Base-by-base conservation (phyloP, 2,113 vertebrate species). In the Erpornis zantholeuca region DNA sequence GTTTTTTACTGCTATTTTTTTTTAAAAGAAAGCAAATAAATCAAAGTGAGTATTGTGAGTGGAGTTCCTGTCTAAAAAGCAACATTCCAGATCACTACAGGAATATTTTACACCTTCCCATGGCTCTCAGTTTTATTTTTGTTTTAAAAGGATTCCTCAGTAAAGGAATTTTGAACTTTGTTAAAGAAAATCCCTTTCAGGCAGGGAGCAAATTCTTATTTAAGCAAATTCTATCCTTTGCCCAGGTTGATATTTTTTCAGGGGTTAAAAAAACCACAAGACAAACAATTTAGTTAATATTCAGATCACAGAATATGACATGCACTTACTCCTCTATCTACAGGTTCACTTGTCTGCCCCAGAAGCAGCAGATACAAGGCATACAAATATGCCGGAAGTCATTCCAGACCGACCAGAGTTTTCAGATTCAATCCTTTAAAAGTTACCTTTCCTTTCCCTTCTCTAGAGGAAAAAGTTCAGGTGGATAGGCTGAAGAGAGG, bases 51-150 rank as follows among this genome's bases (percentile, higher is more conserved):
- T 15, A 60, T 42, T 75, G 24, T 16, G 88, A 70, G 31, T 4
- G 4, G 17, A 73, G 22, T 10, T 80, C 59, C 33, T 44, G 22
- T 33, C 76, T 73, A 9, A 83, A 90, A 68, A 82, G 8, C 44
- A 76, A 9, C 27, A 69, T 15, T 16, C 8, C 22, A 45, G 17
- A 47, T 47, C 0, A 0, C 15, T 20, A 5, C 0, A 68, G 9
- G 38, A 68, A 72, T 54, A 0, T 35, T 57, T 61, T 15, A 76
- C 44, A 16, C 10, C 42, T 59, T 86, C 56, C 47, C 19, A 63
- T n/a, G 13, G 17, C 22, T 88, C 29, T 24, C 11, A 31, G 29
- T 23, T 79, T 82, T 47, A 47, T 47, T 72, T 72, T 72, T 57
- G 25, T 75, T 91, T 90, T 15, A 73, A 60, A 92, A 50, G 1